Evolutionary conservation across 23 tunicate species (phyloP).

Genomic region (Trididemnum nubilum): DNA sequence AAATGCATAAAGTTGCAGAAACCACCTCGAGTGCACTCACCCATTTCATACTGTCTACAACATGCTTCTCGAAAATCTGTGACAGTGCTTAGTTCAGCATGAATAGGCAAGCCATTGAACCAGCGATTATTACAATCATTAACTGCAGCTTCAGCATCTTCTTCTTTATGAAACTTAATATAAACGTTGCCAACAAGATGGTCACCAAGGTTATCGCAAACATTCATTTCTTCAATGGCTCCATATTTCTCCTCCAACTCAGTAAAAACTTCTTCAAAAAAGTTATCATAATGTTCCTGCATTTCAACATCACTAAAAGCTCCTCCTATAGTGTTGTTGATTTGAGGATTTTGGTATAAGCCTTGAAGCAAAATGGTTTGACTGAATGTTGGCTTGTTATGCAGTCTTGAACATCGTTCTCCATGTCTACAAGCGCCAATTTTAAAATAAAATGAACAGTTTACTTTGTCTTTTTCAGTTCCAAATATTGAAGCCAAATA

Average conservation of each 20-base stretch:
- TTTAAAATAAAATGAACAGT: slow-evolving; percentile 97
- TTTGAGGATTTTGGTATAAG: slow-evolving; percentile 91
- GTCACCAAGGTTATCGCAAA: slow-evolving; percentile 95
- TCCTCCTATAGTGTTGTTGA: slow-evolving; percentile 69
- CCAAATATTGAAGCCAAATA: slow-evolving; percentile 98
- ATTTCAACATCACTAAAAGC: slow-evolving; percentile 80
- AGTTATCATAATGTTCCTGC: slow-evolving; percentile 98
- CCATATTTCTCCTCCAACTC: slow-evolving; percentile 97
- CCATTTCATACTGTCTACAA: slow-evolving; percentile 97
- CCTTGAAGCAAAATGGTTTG: slow-evolving; percentile 93
- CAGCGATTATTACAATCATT: slow-evolving; percentile 93
- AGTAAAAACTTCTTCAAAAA: slow-evolving; percentile 94
- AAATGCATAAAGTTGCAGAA: slow-evolving; percentile 99
- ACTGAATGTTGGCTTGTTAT: slow-evolving; percentile 98
- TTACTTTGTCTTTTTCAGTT: slow-evolving; percentile 98
- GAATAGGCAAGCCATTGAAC: slow-evolving; percentile 94
- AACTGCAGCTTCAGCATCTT: slow-evolving; percentile 95
- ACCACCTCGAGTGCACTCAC: slow-evolving; percentile 95
- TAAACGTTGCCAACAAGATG: slow-evolving; percentile 97
- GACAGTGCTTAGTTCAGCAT: slow-evolving; percentile 87
- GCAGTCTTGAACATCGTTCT: slow-evolving; percentile 90
- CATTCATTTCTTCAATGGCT: slow-evolving; percentile 97
- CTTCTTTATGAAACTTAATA: slow-evolving; percentile 91
- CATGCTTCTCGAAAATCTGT: slow-evolving; percentile 98
- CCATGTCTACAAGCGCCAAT: slow-evolving; percentile 99